A percentile compares a stretch with the other conserved stretches of the same genome.
Conservation (phyloP, 1,140 invertebrate species). For the Chionoecetes opilio region DNA sequence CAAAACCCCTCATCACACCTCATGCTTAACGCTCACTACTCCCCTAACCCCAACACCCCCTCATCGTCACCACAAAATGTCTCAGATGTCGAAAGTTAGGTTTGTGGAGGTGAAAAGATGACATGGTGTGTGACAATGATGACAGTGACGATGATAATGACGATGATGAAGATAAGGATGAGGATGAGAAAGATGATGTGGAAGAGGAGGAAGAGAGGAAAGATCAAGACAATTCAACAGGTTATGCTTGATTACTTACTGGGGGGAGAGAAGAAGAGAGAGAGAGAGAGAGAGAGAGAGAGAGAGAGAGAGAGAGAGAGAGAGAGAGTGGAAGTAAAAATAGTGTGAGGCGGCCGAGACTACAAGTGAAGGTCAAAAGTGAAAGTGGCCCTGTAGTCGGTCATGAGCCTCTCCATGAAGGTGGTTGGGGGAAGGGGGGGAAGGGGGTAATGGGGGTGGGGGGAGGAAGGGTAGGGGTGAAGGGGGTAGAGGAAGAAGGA, state of each 20-base stretch:
- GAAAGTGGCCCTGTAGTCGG: constrained; percentile 39
- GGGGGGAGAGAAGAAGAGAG: constrained; percentile 9
- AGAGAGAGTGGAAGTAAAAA: constrained; percentile 63
- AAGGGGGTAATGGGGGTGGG: constrained; percentile 24
- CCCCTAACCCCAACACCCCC: neutral
- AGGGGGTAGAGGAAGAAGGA: neutral
- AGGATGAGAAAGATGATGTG: neutral
- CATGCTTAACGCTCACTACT: neutral
- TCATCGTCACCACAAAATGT: constrained; percentile 25
- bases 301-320: constrained; percentile 61
- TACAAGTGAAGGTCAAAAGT: constrained; percentile 25
- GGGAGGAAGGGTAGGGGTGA: constrained; percentile 28
- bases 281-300: constrained; percentile 63
- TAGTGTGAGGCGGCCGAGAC: constrained; percentile 1
- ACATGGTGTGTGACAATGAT: neutral
- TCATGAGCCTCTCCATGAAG: constrained; percentile 39
- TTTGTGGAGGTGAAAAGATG: neutral
- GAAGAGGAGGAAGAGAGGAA: neutral
- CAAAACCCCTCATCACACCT: too few relatives aligned
- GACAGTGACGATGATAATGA: neutral
- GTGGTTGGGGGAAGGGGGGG: constrained; percentile 66
- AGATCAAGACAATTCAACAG: neutral
- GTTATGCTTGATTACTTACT: too few relatives aligned
- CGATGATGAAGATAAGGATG: neutral
- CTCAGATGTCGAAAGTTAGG: neutral